phyloP scores from a whole-genome alignment of 2,888 invertebrate genomes.

The Amitus sp. region DNA sequence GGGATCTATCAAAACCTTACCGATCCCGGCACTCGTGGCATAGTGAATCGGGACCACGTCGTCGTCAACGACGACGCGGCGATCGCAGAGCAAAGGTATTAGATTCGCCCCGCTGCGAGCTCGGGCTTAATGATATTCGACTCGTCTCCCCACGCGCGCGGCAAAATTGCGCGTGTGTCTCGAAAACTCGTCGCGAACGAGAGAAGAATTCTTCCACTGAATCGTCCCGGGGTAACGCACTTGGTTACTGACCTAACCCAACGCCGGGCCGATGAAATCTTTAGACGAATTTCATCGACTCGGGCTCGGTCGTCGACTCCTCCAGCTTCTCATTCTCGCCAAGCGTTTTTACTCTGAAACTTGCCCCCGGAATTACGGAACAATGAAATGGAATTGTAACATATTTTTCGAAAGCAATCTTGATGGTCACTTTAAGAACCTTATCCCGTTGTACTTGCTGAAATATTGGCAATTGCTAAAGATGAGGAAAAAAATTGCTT shows the following conservation, averaged over 20 bases:
- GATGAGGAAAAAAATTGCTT: too few relatives aligned
- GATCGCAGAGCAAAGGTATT: constrained; percentile 19
- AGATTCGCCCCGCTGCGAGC: constrained; percentile 10
- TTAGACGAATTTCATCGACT: constrained; percentile 3
- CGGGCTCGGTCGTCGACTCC: constrained; percentile 26
- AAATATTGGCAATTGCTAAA: too few relatives aligned
- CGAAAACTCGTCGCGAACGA: constrained; percentile 19
- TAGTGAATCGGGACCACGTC: constrained; percentile 38
- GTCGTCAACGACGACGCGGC: constrained; percentile 14
- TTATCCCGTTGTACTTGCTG: too few relatives aligned
- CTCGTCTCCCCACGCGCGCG: constrained; percentile 16
- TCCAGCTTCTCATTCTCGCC: neutral
- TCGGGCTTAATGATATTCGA: constrained; percentile 28
- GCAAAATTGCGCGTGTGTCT: constrained; percentile 3
- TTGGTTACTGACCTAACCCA: constrained; percentile 34
- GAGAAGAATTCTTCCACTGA: constrained; percentile 10
- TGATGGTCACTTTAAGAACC: too few relatives aligned
- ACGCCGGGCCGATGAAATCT: constrained; percentile 3
- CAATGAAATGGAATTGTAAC: too few relatives aligned
- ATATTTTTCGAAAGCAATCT: too few relatives aligned
- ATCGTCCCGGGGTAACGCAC: constrained; percentile 1
- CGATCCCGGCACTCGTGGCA: constrained; percentile 17
- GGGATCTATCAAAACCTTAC: constrained; percentile 21
- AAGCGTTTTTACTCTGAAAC: neutral
- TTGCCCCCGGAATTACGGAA: neutral